Base-by-base conservation (phyloP, 2,113 vertebrate genomes). In the Tetraodon nigroviridis region DNA sequence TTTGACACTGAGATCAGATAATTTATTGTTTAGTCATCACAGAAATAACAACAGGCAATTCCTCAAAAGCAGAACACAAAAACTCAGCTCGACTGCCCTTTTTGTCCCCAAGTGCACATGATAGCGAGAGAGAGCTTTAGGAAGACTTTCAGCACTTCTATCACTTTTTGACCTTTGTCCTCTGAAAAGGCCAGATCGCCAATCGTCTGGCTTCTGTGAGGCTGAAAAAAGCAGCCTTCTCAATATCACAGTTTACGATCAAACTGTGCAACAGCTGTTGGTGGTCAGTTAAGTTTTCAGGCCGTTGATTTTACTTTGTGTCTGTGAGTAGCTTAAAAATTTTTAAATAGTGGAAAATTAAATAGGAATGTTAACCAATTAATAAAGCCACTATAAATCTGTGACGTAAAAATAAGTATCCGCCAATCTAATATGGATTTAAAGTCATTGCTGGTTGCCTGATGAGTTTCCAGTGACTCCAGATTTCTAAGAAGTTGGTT, bases 1-100 rank as follows among this genome's bases (percentile, higher is more conserved):
- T 76, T 67, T 67, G 41, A 59, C 19, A 69, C 49, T 49, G 13
- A 19, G 7, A 21, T 20, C 3, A 21, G 10, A 49, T 1, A 37
- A 37, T 20, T 49, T 49, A 45, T 17, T 3, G 11, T 37, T 37
- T 3, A 37, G 32, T 37, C 11, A 45, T 3, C 12, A 16, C 13
- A 45, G 44, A 45, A 45, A 16, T n/a, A 45, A 45, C 17, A 45
- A 45, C 44, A 45, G 17, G 24, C 24, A 27, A 45, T 45, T n/a
- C 24, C 24, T 2, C 7, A 6, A 27, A 27, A 27, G 24, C 24
- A 45, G 17, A n/a, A 45, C 4, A 45, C 44, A 15, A 17, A n/a
- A 17, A n/a, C n/a, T 45, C 17, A 45, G n/a, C 14, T 45, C 15
- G 7, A n/a, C 10, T 45, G 44, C 17, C 5, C 15, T 15, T 4